phyloP scores from a whole-genome alignment of 1,140 invertebrate genomes.

The Acromyrmex heyeri region DNA sequence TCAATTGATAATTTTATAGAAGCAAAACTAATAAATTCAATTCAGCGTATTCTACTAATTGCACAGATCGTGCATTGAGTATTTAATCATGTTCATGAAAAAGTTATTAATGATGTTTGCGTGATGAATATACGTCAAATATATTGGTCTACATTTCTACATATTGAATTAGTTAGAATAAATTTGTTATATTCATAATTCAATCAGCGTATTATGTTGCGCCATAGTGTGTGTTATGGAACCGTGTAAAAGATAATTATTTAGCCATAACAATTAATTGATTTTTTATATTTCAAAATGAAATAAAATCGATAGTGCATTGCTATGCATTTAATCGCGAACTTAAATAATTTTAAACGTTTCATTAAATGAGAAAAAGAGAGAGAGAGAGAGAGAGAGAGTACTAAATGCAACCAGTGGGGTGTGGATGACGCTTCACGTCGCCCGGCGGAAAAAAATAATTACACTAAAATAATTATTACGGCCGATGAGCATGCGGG shows the following conservation, averaged over 20 bases:
- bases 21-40: slow-evolving; percentile 35
- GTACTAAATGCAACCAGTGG: background rate
- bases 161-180: slow-evolving; percentile 43
- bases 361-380: background rate
- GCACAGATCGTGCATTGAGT: background rate
- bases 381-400: slow-evolving; percentile 1
- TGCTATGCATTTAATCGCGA: background rate
- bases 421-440: slow-evolving; percentile 54
- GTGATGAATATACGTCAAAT: slow-evolving; percentile 26
- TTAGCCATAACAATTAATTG: background rate
- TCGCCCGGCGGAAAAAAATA: slow-evolving; percentile 22
- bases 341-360: background rate
- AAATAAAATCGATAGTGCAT: background rate
- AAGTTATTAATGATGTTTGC: slow-evolving; percentile 32
- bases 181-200: slow-evolving; percentile 25
- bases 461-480: slow-evolving; percentile 39
- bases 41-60: slow-evolving; percentile 14
- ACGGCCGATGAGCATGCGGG: slow-evolving; percentile 34
- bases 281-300: background rate
- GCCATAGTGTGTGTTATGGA: background rate
- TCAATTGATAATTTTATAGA: slow-evolving; percentile 30
- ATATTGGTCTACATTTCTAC: background rate
- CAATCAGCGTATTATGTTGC: background rate
- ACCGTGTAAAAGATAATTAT: slow-evolving; percentile 4
- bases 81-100: slow-evolving; percentile 51